phyloP scores from a whole-genome alignment of 2,113 vertebrate species.

The Catharus bicknelli region DNA sequence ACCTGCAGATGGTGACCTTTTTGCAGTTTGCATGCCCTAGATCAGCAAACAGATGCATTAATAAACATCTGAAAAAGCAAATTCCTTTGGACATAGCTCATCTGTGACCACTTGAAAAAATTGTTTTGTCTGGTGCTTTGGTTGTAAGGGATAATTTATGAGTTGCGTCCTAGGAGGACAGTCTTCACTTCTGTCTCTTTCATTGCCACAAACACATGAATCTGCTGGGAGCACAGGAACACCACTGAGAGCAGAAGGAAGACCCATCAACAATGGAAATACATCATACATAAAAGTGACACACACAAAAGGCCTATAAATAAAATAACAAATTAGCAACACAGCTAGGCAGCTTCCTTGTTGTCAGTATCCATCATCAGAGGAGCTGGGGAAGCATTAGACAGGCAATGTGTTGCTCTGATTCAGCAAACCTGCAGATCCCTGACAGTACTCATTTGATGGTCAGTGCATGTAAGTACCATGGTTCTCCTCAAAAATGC shows the following conservation, averaged over 20 bases:
- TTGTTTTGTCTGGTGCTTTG: constrained; percentile 3
- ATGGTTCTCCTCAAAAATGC: neutral
- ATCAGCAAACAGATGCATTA: constrained; percentile 19
- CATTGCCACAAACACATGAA: constrained; percentile 22
- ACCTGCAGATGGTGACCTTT: constrained; percentile 4
- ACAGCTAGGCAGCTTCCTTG: neutral
- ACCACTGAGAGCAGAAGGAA: constrained; percentile 43
- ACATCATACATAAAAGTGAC: constrained; percentile 37
- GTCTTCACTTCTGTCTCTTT: constrained; percentile 22
- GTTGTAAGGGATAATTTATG: constrained; percentile 51
- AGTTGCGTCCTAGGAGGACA: constrained; percentile 30
- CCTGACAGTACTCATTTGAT: neutral
- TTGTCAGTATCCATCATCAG: constrained; percentile 54
- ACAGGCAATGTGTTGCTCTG: constrained; percentile 25
- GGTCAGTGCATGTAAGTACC: neutral
- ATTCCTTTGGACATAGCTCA: constrained; percentile 33
- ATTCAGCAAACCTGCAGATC: constrained; percentile 41
- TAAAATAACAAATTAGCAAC: constrained; percentile 50
- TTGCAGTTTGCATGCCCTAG: neutral
- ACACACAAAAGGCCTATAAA: constrained; percentile 53
- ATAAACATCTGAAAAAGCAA: constrained; percentile 20
- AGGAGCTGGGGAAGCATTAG: constrained; percentile 40
- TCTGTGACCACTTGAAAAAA: constrained; percentile 7
- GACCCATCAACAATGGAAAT: constrained; percentile 49
- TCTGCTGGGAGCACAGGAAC: constrained; percentile 44